Base-by-base conservation (phyloP, 2,113 vertebrate species). In the Sus scrofa region DNA sequence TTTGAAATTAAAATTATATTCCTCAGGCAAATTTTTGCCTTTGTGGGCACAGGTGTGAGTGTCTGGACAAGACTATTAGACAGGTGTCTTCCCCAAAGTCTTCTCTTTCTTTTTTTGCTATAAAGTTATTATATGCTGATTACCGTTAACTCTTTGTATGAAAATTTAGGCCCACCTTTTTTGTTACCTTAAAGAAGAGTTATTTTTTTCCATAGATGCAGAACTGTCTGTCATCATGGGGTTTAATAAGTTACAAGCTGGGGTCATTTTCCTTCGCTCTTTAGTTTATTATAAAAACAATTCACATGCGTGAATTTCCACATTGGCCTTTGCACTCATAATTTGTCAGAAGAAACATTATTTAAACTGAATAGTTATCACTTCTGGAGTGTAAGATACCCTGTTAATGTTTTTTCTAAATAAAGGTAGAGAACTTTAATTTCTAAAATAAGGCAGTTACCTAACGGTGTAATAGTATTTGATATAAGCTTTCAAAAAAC, bases 381-480 rank as follows among this genome's bases (percentile, higher is more conserved):
- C 34, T 58, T 54, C 37, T 52, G 54, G 37, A 34, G 39, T 50
- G 3, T 32, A 44, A 93, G 58, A 11, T n/a, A 67, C 56, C 52
- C 68, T 71, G 74, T 81, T 87, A 71, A 71, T 81, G 19, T 44
- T 81, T 87, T 94, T 94, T 30, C 63, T 39, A 81, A 70, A 87
- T 71, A 81, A 34, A 52, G 44, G 52, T 60, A 62, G 26, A 81
- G 37, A 70, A 44, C n/a, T 87, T 60, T 70, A 70, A 60, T 86
- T 78, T 68, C 32, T 70, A 34, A 32, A 52, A 8, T 15, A 81
- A 62, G 77, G 32, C 8, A 50, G 30, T 70, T 34, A 71, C 39
- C 44, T 62, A 50, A 70, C 37, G 68, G 8, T 71, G 24, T 52
- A 16, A 19, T 68, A 44, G 10, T 44, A 68, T 60, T 58, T 86